Evolutionary conservation across 2,113 vertebrate species (phyloP), one percentile per base, ranked within the genome.

Genomic region (Aplodontia rufa): DNA sequence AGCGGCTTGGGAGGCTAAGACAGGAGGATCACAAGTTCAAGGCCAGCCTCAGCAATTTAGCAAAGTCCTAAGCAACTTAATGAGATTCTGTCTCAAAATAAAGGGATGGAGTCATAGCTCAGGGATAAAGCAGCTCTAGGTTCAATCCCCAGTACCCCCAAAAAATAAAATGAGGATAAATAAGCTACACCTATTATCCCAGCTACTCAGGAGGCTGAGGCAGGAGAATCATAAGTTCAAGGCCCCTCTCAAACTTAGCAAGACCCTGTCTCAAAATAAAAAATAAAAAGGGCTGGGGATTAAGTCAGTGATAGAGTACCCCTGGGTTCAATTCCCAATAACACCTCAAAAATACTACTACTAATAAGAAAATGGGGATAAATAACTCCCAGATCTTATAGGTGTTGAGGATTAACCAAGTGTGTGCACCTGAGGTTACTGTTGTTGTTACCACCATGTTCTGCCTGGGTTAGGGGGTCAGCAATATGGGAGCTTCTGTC

Each of bases 401-500:
- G 6, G 11, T 37, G 5, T 20, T 69, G 14, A 88, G 76, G 79
- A 68, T 62, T 75, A 40, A 30, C 47, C 58, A 49, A 79, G 32
- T 6, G 4, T 32, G 11, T 69, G 60, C 20, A 30, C 24, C 79
- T 10, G 13, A 47, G 28, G 22, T 19, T n/a, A 40, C 45, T 8
- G 5, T 26, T 9, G 16, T 6, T 13, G 0, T 49, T 37, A 4
- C 20, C 24, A 3, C 68, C 12, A 2, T 40, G 30, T 26, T 84
- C 76, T n/a, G 49, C 64, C 79, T 3, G 28, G 13, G 13, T 4
- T 1, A 1, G 3, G 66, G 28, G 37, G 2, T n/a, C 49, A 30
- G 35, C 35, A 32, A 4, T 2, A 8, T 0, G 0, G 2, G 20
- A 37, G 13, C 55, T 47, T 24, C 86, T 74, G 42, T 68, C 53